phyloP scores from a whole-genome alignment of 2,888 invertebrate genomes.

The Trissoscelio sp. region DNA sequence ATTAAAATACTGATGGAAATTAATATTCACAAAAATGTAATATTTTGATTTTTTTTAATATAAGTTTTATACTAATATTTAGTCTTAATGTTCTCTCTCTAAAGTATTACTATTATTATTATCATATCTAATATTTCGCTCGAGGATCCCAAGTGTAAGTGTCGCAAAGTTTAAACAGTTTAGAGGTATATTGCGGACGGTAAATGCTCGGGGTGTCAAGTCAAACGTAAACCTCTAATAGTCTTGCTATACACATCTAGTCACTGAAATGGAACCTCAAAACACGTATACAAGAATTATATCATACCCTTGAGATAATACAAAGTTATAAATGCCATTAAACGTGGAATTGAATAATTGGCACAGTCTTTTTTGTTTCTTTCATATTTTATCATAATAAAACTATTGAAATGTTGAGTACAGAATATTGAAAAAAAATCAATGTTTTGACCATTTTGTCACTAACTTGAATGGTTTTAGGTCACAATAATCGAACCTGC shows the following conservation, averaged over 20 bases:
- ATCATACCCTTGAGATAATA: conserved; percentile 51
- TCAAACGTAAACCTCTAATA: conserved; percentile 83
- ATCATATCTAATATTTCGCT: conserved; percentile 36
- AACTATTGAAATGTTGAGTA: too few species aligned
- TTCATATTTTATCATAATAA: too few species aligned
- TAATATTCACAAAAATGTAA: too few species aligned
- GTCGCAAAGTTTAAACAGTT: conserved; percentile 69
- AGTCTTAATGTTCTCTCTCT: too few species aligned
- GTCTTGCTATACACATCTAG: conserved; percentile 75
- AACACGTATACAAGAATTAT: conserved; percentile 45
- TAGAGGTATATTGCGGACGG: conserved; percentile 81
- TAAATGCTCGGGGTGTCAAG: conserved; percentile 79
- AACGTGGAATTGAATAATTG: conserved; percentile 70
- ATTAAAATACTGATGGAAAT: too few species aligned
- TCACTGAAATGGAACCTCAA: conserved; percentile 62
- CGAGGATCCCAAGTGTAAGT: conserved; percentile 29
- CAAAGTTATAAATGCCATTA: neutral
- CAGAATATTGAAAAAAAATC: too few species aligned
- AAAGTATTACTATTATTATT: conserved; percentile 38
- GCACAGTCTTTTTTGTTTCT: neutral
- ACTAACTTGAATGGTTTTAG: too few species aligned
- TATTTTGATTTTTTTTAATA: too few species aligned
- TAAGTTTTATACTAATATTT: too few species aligned
- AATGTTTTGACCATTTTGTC: too few species aligned
- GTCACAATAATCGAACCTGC: too few species aligned